phyloP scores from a whole-genome alignment of 2,113 vertebrate genomes.

The Trichechus manatus region DNA sequence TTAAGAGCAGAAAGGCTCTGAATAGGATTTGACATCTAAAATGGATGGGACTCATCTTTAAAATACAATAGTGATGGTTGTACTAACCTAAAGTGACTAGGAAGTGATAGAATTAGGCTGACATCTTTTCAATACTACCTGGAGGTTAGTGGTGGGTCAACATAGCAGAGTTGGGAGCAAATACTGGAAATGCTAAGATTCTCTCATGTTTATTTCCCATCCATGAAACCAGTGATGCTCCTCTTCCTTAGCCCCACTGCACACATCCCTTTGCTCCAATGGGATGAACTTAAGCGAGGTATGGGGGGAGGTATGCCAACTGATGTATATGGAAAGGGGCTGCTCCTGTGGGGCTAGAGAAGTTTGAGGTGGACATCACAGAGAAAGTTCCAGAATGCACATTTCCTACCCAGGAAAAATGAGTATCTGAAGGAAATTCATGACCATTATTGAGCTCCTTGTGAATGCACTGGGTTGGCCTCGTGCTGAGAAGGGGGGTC shows the following conservation, averaged over 20 bases:
- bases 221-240: accelerated
- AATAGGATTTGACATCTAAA: neutral
- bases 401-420: neutral
- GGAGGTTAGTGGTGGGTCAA: accelerated
- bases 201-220: accelerated
- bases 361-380: neutral
- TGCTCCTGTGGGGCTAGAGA: neutral
- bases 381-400: neutral
- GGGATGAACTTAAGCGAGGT: neutral
- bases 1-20: neutral
- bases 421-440: neutral
- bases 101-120: no score
- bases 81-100: no score
- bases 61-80: neutral
- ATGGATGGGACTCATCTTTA: no score
- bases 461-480: neutral
- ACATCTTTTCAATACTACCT: accelerated
- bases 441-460: neutral
- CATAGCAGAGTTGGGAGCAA: neutral
- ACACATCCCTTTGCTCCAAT: accelerated
- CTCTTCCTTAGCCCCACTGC: no score
- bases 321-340: no score
- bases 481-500: neutral
- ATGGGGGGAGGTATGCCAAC: neutral
- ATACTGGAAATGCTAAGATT: accelerated